These are phyloP conservation scores for Cotesia glomerata DNA, from an alignment of 1,140 invertebrate genomes.

Conservation along the genomic window DNA sequence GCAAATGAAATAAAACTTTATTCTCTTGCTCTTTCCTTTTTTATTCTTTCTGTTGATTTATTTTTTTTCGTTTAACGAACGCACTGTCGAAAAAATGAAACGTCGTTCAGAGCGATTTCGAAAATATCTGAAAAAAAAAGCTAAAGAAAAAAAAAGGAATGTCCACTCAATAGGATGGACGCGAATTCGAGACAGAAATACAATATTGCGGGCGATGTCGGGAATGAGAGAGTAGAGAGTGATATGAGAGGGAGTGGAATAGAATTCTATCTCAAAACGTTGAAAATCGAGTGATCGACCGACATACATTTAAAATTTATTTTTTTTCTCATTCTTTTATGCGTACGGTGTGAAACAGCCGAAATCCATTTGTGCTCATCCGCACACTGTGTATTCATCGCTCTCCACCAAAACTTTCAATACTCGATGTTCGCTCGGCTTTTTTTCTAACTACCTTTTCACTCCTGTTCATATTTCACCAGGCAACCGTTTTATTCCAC, in stretches of 20 bases:
- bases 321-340: background rate
- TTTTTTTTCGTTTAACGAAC: background rate
- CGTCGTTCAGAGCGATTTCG: background rate
- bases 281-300: conserved; percentile 2
- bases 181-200: too few species aligned
- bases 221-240: background rate
- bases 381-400: background rate
- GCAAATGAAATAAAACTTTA: background rate
- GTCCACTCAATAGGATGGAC: background rate
- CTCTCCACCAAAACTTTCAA: background rate
- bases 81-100: background rate
- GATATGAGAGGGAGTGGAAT: background rate
- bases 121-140: background rate
- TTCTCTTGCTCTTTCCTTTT: too few species aligned
- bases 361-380: background rate
- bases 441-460: background rate
- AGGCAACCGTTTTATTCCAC: too few species aligned
- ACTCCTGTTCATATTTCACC: background rate
- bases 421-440: background rate
- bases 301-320: background rate
- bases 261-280: background rate
- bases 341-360: background rate
- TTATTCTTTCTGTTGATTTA: background rate
- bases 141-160: background rate
- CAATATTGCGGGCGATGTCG: too few species aligned